Percentiles rank a stretch among this genome's conserved stretches.
phyloP scores from a whole-genome alignment of 2,888 invertebrate genomes.

The Drosophila meridiana region DNA sequence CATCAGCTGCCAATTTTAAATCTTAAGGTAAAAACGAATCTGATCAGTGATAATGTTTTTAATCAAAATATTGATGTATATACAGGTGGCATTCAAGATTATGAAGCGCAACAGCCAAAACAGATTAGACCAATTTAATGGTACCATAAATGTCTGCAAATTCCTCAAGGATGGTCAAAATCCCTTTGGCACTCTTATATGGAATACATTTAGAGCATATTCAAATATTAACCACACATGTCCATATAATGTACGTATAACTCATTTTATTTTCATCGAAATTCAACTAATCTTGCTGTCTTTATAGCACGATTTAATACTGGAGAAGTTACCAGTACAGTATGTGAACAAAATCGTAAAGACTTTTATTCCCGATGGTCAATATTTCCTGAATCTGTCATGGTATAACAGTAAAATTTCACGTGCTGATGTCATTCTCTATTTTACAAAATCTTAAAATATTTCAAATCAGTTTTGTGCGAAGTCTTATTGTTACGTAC shows the following conservation, averaged over 20 bases:
- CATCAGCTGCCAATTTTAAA: conserved; percentile 30
- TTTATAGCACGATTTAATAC: conserved; percentile 38
- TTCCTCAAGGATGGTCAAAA: conserved; percentile 48
- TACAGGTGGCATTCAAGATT: conserved; percentile 23
- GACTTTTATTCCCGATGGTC: conserved; percentile 45
- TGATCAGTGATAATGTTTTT: not conserved
- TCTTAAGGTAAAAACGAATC: conserved; percentile 23
- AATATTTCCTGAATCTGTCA: conserved; percentile 39
- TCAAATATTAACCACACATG: conserved; percentile 59
- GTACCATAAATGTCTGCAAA: conserved; percentile 37
- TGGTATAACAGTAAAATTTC: conserved; percentile 19
- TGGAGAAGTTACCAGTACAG: conserved; percentile 56
- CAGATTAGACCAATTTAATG: conserved; percentile 19
- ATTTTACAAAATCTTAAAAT: conserved; percentile 43
- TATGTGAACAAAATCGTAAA: conserved; percentile 38
- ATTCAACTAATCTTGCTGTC: not conserved
- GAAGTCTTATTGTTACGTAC: no score
- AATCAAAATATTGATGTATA: not conserved
- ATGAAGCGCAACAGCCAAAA: conserved; percentile 32
- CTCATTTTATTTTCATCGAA: no score
- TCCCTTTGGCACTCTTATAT: conserved; percentile 27
- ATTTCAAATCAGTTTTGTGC: not conserved
- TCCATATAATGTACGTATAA: conserved; percentile 32
- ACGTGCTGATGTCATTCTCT: conserved; percentile 11
- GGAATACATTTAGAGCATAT: conserved; percentile 21